Conservation (phyloP, 2,888 invertebrate species). For the Aspidapion aeneum region DNA sequence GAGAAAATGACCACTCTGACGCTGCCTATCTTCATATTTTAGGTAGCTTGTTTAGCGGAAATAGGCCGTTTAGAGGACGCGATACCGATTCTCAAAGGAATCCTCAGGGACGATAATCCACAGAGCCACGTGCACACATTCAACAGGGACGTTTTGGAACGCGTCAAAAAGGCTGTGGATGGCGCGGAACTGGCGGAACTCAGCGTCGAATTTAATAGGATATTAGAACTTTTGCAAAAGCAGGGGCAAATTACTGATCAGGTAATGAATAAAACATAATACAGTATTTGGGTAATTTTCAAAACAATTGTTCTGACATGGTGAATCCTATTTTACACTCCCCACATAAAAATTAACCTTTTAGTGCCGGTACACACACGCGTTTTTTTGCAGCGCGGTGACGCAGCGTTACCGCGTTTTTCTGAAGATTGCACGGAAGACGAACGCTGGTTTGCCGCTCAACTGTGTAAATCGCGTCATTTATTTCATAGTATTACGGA, state of each 20-base stretch:
- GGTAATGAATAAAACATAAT: constrained; percentile 27
- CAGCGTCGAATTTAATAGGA: constrained; percentile 53
- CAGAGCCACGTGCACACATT: constrained; percentile 53
- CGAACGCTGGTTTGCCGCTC: no score
- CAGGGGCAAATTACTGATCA: constrained; percentile 49
- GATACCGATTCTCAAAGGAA: constrained; percentile 54
- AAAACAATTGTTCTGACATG: neutral
- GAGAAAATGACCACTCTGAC: no score
- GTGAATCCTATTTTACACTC: no score
- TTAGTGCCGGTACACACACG: no score
- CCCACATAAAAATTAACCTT: no score
- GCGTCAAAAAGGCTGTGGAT: constrained; percentile 50
- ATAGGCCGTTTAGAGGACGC: constrained; percentile 63
- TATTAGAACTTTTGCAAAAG: constrained; percentile 55
- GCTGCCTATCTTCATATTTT: no score
- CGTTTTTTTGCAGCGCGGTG: no score
- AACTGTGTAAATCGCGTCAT: no score
- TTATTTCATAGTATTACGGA: no score
- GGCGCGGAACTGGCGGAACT: constrained; percentile 52
- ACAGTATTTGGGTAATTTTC: neutral
- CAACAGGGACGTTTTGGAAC: constrained; percentile 59
- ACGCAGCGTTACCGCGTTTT: no score
- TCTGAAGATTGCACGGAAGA: no score
- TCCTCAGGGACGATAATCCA: constrained; percentile 57
- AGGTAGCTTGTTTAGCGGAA: constrained; percentile 56